A percentile compares a stretch with the other conserved stretches of the same genome.
Conservation (phyloP, 2,113 vertebrate genomes). For the Globicephala melas region DNA sequence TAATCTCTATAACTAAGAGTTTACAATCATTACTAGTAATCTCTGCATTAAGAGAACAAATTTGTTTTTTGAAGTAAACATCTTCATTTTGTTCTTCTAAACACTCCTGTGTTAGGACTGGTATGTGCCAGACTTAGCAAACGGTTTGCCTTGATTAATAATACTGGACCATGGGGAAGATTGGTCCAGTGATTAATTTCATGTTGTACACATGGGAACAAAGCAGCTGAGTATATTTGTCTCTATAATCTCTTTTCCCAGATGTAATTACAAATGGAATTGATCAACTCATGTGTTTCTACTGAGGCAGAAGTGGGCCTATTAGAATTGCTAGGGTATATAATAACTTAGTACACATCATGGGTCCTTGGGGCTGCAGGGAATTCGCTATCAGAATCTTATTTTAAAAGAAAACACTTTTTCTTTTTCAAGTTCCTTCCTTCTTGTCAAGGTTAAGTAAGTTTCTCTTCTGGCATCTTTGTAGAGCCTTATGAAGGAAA, state of each 20-base stretch:
- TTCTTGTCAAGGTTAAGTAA: constrained; percentile 69
- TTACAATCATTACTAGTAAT: background rate
- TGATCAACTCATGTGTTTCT: constrained; percentile 80
- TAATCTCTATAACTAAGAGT: constrained; percentile 24
- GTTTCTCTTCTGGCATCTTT: constrained; percentile 23
- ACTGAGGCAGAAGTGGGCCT: constrained; percentile 62
- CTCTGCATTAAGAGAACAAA: constrained; percentile 61
- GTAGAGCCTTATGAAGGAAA: background rate
- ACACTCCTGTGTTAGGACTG: constrained; percentile 1
- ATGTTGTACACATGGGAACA: constrained; percentile 74
- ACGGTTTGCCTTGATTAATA: constrained; percentile 78
- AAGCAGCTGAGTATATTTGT: constrained; percentile 80
- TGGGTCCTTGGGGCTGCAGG: constrained; percentile 33
- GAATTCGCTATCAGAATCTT: constrained; percentile 59
- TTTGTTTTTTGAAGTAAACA: constrained; percentile 62
- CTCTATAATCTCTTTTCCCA: constrained; percentile 84
- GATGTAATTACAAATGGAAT: constrained; percentile 83
- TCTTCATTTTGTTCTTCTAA: constrained; percentile 74
- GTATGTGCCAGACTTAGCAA: constrained; percentile 67
- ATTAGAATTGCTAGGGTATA: constrained; percentile 73
- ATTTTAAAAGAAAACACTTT: constrained; percentile 69
- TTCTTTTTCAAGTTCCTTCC: constrained; percentile 51
- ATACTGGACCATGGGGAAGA: constrained; percentile 61
- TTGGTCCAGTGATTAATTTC: constrained; percentile 80
- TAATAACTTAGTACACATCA: constrained; percentile 72